A percentile compares a stretch with the other conserved stretches of the same genome.
phyloP scores from a whole-genome alignment of 2,113 vertebrate species.

The Alosa alosa region DNA sequence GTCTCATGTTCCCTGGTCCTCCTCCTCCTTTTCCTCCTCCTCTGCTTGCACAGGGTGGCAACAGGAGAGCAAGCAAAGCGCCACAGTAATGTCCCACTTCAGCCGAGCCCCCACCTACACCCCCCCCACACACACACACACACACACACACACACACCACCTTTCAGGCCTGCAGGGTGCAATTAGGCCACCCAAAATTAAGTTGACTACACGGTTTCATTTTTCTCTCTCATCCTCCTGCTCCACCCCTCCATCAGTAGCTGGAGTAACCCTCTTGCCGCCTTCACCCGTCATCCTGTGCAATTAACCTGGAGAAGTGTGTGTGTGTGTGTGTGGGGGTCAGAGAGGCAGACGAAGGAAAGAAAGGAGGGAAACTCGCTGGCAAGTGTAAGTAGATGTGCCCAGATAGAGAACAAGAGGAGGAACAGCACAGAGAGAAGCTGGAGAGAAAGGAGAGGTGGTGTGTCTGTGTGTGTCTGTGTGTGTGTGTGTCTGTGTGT shows the following conservation, averaged over 20 bases:
- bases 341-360: background rate
- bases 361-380: background rate
- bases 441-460: background rate
- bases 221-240: conserved; percentile 41
- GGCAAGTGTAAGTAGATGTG: background rate
- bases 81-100: conserved; percentile 46
- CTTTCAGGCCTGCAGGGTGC: conserved; percentile 50
- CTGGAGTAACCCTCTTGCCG: background rate
- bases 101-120: conserved; percentile 36
- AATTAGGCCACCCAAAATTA: conserved; percentile 54
- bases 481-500: background rate
- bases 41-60: background rate
- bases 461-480: background rate
- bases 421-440: background rate
- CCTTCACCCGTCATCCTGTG: conserved; percentile 29
- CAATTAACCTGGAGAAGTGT: conserved; percentile 49
- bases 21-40: background rate
- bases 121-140: background rate
- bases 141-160: background rate
- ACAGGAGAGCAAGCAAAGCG: conserved; percentile 16
- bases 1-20: conserved; percentile 43
- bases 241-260: conserved; percentile 20
- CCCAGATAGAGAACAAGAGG: background rate
- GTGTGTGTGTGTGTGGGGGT: background rate
- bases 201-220: conserved; percentile 49